A percentile compares a stretch with the other conserved stretches of the same genome.
phyloP scores from a whole-genome alignment of 2,113 vertebrate species.

The Pedetes capensis region DNA sequence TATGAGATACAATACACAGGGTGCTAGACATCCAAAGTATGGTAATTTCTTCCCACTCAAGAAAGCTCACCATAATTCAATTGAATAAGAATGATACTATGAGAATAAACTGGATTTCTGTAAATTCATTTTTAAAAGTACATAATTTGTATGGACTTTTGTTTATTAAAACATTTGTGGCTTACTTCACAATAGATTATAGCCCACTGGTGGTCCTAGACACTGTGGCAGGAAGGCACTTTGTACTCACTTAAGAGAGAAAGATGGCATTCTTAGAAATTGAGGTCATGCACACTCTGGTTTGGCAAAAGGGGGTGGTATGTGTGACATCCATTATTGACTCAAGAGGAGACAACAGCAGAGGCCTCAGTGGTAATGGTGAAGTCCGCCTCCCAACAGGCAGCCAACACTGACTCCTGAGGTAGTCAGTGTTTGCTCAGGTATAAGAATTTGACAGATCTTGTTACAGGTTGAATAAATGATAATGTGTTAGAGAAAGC shows the following conservation, averaged over 20 bases:
- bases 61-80: neutral
- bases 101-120: neutral
- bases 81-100: neutral
- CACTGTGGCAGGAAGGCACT: neutral
- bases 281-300: neutral
- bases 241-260: neutral
- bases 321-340: neutral
- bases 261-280: neutral
- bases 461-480: neutral
- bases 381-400: neutral
- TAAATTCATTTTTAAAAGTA: neutral
- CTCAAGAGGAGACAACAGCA: neutral
- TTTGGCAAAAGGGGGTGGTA: neutral
- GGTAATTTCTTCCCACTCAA: neutral
- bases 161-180: neutral
- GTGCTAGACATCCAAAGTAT: neutral
- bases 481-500: neutral
- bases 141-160: neutral
- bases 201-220: neutral
- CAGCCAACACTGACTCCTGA: accelerated
- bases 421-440: neutral
- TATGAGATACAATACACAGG: neutral
- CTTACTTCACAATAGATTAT: neutral
- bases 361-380: neutral
- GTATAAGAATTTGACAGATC: neutral